Percentiles rank a stretch among this genome's conserved stretches.
Evolutionary conservation across 1,140 invertebrate species (phyloP).

Genomic region (Drosophila melanica): DNA sequence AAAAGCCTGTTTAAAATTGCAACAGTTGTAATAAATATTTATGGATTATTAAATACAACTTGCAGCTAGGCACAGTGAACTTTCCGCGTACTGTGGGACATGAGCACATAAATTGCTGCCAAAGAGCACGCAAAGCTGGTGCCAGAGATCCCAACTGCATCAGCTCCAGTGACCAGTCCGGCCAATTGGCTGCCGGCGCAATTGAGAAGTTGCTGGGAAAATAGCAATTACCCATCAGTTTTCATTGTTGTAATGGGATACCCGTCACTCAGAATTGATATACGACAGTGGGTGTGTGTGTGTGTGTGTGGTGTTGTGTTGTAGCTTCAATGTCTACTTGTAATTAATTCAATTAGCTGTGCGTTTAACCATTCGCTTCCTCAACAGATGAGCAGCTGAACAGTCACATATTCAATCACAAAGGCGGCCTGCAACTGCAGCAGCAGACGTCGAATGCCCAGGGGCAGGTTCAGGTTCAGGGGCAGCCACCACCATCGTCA

Average conservation of each 20-base stretch:
- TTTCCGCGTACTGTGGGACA: constrained; percentile 22
- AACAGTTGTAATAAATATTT: constrained; percentile 48
- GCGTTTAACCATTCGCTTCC: constrained; percentile 72
- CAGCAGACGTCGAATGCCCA: constrained; percentile 60
- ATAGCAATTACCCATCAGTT: constrained; percentile 74
- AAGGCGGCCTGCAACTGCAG: constrained; percentile 86
- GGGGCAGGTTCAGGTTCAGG: constrained; percentile 64
- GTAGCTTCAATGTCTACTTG: constrained; percentile 51
- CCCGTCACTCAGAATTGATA: constrained; percentile 73
- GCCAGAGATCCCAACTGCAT: neutral
- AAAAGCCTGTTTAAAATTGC: neutral
- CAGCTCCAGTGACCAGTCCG: neutral
- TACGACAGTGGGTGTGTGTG: constrained; percentile 46
- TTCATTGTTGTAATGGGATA: constrained; percentile 71
- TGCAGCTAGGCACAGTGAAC: constrained; percentile 13
- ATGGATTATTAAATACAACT: constrained; percentile 32
- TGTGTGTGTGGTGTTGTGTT: constrained; percentile 26
- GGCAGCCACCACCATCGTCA: constrained; percentile 27
- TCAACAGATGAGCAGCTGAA: constrained; percentile 72
- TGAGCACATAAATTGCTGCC: constrained; percentile 70
- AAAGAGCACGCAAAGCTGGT: constrained; percentile 53
- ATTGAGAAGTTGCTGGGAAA: constrained; percentile 64
- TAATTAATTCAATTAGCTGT: constrained; percentile 80
- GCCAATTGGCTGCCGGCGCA: constrained; percentile 43
- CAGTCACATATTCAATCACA: constrained; percentile 88